Percentiles rank a stretch among this genome's conserved stretches.
Evolutionary conservation across 2,888 invertebrate species (phyloP).

Genomic region (Argyresthia albistria): DNA sequence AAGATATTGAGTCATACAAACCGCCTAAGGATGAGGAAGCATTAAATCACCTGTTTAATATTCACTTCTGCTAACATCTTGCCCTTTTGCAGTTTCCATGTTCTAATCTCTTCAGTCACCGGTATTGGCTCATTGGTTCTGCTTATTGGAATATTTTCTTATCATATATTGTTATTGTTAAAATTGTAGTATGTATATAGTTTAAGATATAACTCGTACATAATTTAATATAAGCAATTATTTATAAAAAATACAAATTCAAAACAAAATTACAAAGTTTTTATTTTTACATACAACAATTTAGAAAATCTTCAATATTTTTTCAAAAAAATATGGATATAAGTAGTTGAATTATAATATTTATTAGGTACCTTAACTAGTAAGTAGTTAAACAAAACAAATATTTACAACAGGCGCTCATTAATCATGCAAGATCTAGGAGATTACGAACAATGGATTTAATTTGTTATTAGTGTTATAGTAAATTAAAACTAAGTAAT

Average conservation of each 20-base stretch:
- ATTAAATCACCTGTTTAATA: constrained; percentile 10
- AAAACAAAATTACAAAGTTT: neutral
- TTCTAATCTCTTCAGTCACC: neutral
- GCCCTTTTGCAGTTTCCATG: neutral
- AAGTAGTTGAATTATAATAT: too few species aligned
- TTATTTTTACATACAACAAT: neutral
- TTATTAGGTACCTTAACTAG: too few species aligned
- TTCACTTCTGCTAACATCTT: constrained; percentile 1
- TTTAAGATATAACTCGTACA: neutral
- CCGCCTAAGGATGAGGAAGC: constrained; percentile 10
- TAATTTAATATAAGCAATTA: neutral
- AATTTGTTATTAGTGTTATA: neutral
- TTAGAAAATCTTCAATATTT: neutral
- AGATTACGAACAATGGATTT: neutral
- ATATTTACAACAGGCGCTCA: neutral
- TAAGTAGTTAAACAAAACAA: neutral
- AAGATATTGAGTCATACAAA: constrained; percentile 7
- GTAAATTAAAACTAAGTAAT: neutral
- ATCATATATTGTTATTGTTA: neutral
- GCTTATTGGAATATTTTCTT: neutral
- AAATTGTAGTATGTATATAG: too few species aligned
- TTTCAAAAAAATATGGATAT: neutral
- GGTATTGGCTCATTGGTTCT: neutral
- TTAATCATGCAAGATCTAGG: neutral
- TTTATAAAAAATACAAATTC: neutral